These are phyloP conservation scores for Limnephilus rhombicus DNA, from an alignment of 2,888 invertebrate genomes.

Conservation along the genomic window DNA sequence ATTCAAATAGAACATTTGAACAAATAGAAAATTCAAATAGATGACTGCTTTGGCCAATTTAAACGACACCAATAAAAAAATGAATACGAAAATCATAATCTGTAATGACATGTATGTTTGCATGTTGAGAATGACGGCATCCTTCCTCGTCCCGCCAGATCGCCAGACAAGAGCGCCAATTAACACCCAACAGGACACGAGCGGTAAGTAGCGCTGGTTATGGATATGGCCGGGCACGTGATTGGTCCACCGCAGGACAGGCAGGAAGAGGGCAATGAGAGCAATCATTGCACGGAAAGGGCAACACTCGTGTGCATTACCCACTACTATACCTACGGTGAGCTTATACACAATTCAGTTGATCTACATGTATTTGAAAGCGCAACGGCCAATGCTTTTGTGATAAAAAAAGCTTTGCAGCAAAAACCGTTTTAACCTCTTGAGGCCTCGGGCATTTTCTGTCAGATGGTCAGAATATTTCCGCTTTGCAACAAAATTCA, in stretches of 20 bases:
- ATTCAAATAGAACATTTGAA: no score
- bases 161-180: slow-evolving; percentile 28
- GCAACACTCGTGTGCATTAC: slow-evolving; percentile 7
- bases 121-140: slow-evolving; percentile 3
- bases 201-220: slow-evolving; percentile 28
- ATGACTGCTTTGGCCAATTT: not conserved
- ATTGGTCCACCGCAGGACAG: no score
- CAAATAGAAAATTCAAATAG: no score
- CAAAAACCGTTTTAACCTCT: not conserved
- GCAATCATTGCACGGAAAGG: slow-evolving; percentile 47
- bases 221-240: slow-evolving; percentile 8
- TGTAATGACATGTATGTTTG: not conserved
- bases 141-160: not conserved
- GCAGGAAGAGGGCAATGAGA: slow-evolving; percentile 49
- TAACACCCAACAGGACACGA: slow-evolving; percentile 42
- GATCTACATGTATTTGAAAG: not conserved
- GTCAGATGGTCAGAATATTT: no score
- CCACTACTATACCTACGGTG: not conserved
- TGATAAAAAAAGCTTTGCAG: not conserved
- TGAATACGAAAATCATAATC: not conserved
- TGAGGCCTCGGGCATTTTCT: no score
- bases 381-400: not conserved
- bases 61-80: not conserved
- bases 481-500: no score
- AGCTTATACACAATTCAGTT: not conserved